A percentile compares a stretch with the other conserved stretches of the same genome.
Conservation (phyloP, 2,113 vertebrate genomes). For the Carassius gibelio region DNA sequence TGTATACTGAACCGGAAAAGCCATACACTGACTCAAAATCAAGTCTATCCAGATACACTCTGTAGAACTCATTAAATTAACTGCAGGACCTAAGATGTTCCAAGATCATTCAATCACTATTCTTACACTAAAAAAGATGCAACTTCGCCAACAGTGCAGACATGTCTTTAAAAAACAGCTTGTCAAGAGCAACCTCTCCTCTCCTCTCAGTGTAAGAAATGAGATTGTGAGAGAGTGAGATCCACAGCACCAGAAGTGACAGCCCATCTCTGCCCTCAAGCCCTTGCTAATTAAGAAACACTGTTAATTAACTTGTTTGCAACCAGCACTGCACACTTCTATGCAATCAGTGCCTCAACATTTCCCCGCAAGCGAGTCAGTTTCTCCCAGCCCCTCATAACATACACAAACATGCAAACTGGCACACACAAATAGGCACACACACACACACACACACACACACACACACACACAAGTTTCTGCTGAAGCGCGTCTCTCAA, state of each 20-base stretch:
- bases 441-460: conserved; percentile 29
- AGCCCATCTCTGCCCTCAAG: conserved; percentile 41
- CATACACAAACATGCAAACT: not conserved
- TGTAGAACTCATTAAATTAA: too few relatives aligned
- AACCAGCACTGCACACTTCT: conserved; percentile 42
- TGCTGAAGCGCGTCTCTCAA: conserved; percentile 54
- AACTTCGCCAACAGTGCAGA: not conserved
- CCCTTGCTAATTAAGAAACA: conserved; percentile 52
- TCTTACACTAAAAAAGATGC: conserved; percentile 20
- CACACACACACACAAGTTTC: conserved; percentile 39
- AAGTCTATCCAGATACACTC: too few relatives aligned
- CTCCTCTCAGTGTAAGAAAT: conserved; percentile 22
- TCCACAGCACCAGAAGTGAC: conserved; percentile 41
- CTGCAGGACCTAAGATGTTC: not conserved
- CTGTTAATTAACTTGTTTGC: conserved; percentile 59
- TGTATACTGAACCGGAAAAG: too few relatives aligned
- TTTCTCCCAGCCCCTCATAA: conserved; percentile 16
- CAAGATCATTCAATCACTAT: conserved; percentile 27
- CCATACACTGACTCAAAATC: not conserved
- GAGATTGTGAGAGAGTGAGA: conserved; percentile 39
- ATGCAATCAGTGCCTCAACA: conserved; percentile 44
- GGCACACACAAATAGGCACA: conserved; percentile 19
- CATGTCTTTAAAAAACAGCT: conserved; percentile 29
- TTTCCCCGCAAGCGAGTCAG: conserved; percentile 51
- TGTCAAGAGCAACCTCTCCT: conserved; percentile 23